A percentile compares a stretch with the other conserved stretches of the same genome.
phyloP scores from a whole-genome alignment of 1,140 invertebrate species.

The Leptinotarsa lineolata region DNA sequence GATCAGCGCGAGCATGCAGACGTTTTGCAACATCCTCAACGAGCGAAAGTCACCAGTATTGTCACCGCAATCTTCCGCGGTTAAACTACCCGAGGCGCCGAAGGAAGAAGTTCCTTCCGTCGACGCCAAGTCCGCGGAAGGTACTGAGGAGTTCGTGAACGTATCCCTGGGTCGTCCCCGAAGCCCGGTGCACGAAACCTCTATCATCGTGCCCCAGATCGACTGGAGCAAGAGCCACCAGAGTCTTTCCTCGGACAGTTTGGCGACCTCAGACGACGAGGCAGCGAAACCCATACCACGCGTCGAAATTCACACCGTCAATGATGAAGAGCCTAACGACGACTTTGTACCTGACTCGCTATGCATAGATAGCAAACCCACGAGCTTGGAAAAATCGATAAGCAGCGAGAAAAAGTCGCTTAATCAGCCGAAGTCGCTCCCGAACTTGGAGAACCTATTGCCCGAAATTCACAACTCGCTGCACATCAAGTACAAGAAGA shows the following conservation, averaged over 20 bases:
- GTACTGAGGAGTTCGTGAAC: constrained; percentile 42
- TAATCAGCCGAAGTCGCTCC: constrained; percentile 54
- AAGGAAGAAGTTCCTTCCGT: constrained; percentile 33
- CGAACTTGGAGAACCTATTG: constrained; percentile 45
- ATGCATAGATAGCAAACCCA: background rate
- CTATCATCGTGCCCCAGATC: constrained; percentile 67
- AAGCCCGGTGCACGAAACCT: constrained; percentile 66
- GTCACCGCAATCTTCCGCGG: constrained; percentile 46
- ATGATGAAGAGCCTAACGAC: constrained; percentile 33
- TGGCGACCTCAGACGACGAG: constrained; percentile 61
- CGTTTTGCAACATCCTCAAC: constrained; percentile 59
- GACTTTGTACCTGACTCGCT: constrained; percentile 41
- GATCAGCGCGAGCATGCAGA: constrained; percentile 76
- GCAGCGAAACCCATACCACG: constrained; percentile 38
- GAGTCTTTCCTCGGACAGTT: constrained; percentile 63
- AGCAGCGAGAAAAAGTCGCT: constrained; percentile 51
- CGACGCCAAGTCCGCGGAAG: constrained; percentile 38
- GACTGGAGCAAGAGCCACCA: constrained; percentile 61
- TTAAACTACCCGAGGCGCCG: constrained; percentile 35
- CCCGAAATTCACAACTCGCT: constrained; percentile 45
- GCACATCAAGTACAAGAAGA: constrained; percentile 39
- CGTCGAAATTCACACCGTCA: constrained; percentile 37
- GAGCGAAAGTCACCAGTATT: constrained; percentile 47
- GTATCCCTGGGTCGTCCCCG: constrained; percentile 60
- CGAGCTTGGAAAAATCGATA: constrained; percentile 42